Evolutionary conservation across 64 coral and sea anemone genomes (phyloP).

Genomic region (Dendrophyllia cribrosa): DNA sequence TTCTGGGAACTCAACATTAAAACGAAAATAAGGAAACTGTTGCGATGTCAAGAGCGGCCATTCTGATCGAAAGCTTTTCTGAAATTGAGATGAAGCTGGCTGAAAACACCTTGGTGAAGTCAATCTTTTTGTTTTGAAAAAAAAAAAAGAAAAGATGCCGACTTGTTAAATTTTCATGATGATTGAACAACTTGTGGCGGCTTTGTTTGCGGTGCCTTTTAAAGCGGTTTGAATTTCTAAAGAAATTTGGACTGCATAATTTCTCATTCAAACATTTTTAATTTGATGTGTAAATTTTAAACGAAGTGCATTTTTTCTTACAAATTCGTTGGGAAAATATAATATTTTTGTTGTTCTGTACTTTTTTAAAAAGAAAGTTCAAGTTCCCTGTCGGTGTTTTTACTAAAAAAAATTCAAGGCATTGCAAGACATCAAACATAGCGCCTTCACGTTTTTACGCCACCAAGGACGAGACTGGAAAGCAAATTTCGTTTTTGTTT

Average conservation of each 20-base stretch:
- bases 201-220: conserved; percentile 3
- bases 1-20: too few relatives aligned
- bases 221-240: neutral
- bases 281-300: neutral
- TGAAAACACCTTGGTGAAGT: neutral
- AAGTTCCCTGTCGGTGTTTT: neutral
- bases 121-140: neutral
- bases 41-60: too few relatives aligned
- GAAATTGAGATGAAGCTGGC: neutral
- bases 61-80: too few relatives aligned
- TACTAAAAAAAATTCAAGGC: neutral
- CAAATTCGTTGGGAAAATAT: neutral
- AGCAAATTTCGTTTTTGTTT: neutral
- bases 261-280: neutral
- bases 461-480: neutral
- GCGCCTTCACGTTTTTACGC: neutral
- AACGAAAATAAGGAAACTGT: too few relatives aligned
- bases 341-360: neutral
- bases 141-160: conserved; percentile 1
- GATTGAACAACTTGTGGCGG: conserved; percentile 6
- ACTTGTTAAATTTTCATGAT: conserved; percentile 32
- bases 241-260: conserved; percentile 14
- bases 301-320: neutral
- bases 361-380: too few relatives aligned
- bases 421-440: neutral